phyloP scores from a whole-genome alignment of 2,113 vertebrate species.

The Dromas ardeola region DNA sequence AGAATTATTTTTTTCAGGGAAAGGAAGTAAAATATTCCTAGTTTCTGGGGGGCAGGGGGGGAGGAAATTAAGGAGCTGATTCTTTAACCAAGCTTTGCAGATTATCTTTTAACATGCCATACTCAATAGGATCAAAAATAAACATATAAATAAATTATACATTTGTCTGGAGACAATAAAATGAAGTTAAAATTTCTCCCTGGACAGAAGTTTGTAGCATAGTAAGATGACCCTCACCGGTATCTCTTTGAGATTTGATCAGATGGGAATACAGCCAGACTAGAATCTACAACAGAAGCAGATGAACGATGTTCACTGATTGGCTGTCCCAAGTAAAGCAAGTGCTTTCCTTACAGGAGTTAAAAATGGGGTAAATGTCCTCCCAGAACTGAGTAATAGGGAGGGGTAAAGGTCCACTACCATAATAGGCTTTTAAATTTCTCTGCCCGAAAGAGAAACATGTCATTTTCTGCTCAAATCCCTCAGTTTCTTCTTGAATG shows the following conservation, averaged over 20 bases:
- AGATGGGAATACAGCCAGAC: neutral
- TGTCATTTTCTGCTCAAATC: neutral
- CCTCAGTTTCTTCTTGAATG: neutral
- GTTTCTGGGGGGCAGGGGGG: rapidly evolving
- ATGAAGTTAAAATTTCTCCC: neutral
- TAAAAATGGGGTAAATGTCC: neutral
- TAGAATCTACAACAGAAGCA: neutral
- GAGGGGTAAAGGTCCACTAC: neutral
- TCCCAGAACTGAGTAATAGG: neutral
- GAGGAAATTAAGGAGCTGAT: neutral
- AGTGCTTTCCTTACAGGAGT: neutral
- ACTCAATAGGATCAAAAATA: neutral
- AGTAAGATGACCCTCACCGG: neutral
- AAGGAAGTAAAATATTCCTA: neutral
- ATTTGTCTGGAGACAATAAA: neutral
- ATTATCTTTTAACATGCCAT: neutral
- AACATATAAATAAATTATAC: neutral
- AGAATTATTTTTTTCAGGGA: neutral
- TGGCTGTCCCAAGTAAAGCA: neutral
- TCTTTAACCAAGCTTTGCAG: neutral
- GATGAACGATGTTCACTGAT: neutral
- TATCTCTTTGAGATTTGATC: neutral
- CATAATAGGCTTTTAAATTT: neutral
- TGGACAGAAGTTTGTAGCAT: neutral
- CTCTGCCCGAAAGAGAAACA: neutral